Base-by-base conservation (phyloP, 2,797 vertebrate genomes). In the Sorex maritimensis region DNA sequence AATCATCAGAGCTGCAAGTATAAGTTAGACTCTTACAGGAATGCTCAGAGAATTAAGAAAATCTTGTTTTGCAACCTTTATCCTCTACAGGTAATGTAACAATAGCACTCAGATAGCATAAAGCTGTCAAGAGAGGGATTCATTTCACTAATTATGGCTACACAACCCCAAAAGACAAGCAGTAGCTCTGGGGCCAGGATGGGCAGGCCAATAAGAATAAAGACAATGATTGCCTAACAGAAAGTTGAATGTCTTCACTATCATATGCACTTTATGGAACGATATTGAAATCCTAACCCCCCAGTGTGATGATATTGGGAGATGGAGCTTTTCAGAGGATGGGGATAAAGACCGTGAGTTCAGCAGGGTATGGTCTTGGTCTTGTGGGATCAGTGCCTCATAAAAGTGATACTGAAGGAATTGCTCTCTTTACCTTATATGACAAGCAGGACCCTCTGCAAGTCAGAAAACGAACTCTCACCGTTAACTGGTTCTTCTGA, bases 71-170 rank as follows among this genome's bases (percentile, higher is more conserved):
- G 24, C 52, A 55, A 17, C 5, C 52, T 55, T 17, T 55, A 12
- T 30, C 52, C 15, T 81, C 78, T 83, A 46, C 5, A 26, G 11
- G n/a, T 34, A 83, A 46, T 38, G 68, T 9, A 78, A 44, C 68
- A 92, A 67, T 24, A 55, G 30, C 15, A 41, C n/a, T 77, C 30
- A 9, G 63, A 75, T 55, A 49, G 80, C 44, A 15, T 72, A n/a
- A 58, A 41, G 6, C 17, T 73, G 23, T 46, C 38, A 26, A 26
- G 52, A 49, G 78, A 65, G 15, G 4, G 10, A 21, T 69, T 77
- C 44, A 77, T 80, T 88, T 68, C 34, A 71, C n/a, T 73, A 30
- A 55, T 74, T 55, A 69, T 88, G 26, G 55, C 61, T 81, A n/a
- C 63, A 63, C n/a, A 80, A 28, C 5, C 12, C 13, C 77, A 28